Base-by-base conservation (phyloP, 2,888 invertebrate species). In the Malthinus seriepunctatus region DNA sequence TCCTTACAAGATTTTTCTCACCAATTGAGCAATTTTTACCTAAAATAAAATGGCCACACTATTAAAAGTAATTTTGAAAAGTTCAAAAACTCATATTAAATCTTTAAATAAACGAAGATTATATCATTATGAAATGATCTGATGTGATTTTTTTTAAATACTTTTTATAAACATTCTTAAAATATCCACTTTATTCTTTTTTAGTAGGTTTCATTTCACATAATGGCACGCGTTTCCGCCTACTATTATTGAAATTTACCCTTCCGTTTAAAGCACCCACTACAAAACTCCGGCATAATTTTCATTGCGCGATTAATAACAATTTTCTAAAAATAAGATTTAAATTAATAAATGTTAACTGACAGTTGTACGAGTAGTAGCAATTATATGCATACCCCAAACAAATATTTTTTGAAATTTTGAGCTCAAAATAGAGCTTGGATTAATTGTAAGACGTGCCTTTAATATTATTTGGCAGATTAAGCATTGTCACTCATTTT, bases 371-470 rank as follows among this genome's bases (percentile, higher is more conserved):
- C 53, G n/a, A n/a, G n/a, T n/a, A n/a, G n/a, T 50, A 56, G 47
- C 56, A 56, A 55, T 66, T 67, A 65, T 62, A 65, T 63, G 52
- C 56, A 62, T 57, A 60, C 64, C n/a, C n/a, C 57, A 62, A 23
- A 23, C 23, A 47, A 57, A 56, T 55, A 60, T 50, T 42, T 23
- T n/a, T n/a, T n/a, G n/a, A 51, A 57, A 51, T 54, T 54, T 55
- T 60, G 55, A 23, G 51, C 60, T 55, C 45, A 51, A 60, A 60
- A 60, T 60, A 60, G 60, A 51, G 15, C 23, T 47, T 31, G 55
- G 50, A 60, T 55, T 60, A 60, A 60, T 60, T 5, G 37, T 39
- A 35, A 44, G 38, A 60, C 60, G 60, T 60, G 60, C 51, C 42
- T 42, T 38, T 46, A 15, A 10, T 46, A 34, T 39, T 47, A 47